Evolutionary conservation across 2,797 vertebrate species (phyloP), one percentile per base, ranked within the genome.

Genomic region (Coranthus polyacanthus): DNA sequence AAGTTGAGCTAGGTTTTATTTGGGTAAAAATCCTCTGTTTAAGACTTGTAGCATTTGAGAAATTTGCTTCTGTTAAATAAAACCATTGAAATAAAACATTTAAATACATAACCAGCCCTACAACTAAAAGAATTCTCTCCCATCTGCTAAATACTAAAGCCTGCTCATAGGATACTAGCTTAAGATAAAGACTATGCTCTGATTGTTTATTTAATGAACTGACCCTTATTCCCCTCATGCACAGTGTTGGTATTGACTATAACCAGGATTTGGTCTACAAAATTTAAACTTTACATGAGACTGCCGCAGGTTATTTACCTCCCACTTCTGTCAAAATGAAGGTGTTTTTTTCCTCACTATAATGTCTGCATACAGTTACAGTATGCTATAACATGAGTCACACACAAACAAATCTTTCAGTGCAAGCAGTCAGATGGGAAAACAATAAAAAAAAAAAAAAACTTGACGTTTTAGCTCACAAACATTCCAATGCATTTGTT

Each of bases 381-480:
- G 29, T 49, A 6, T 60, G 22, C 32, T 36, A 15, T 12, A 58
- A 37, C 51, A 43, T 44, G 42, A 64, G 45, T 43, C 15, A 15
- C 24, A 46, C 12, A 56, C 50, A 46, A 52, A 57, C 45, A 55
- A 22, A 18, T 53, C 32, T 42, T 50, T 86, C 78, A 82, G 80
- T 78, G 73, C 49, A 86, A 83, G 81, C 87, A 89, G 85, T 87
- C 85, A 85, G 86, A 78, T 21, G 64, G 81, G 71, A 75, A 78
- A 86, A 57, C 16, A 10, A 26, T 49, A 57, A 51, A 41, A 32
- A 26, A 3, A 22, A 46, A n/a, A 24, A 22, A 49, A 57, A 62
- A 46, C 13, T 45, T 55, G 70, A 82, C 68, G 38, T 71, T 80
- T 79, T 65, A 56, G 61, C 81, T 79, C 55, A 70, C 45, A 66